phyloP scores from a whole-genome alignment of 1,140 invertebrate genomes.

The Drosophila lacertosa region DNA sequence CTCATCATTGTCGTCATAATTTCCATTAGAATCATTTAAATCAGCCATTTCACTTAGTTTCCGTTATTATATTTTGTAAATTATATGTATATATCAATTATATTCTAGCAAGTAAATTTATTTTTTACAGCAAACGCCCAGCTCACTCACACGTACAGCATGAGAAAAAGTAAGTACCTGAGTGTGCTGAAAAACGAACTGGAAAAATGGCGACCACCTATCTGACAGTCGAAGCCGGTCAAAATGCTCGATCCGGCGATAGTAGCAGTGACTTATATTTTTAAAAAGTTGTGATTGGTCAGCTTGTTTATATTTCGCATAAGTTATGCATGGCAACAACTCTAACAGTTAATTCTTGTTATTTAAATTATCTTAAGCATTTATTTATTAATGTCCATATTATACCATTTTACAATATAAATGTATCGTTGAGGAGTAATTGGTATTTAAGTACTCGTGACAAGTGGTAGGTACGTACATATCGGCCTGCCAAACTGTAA shows the following conservation, averaged over 20 bases:
- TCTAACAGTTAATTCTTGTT: too few species aligned
- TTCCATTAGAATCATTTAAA: constrained; percentile 72
- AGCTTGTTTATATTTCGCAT: background rate
- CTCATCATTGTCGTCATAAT: constrained; percentile 78
- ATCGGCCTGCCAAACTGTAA: background rate
- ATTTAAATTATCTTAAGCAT: too few species aligned
- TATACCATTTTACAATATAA: background rate
- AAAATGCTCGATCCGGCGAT: constrained; percentile 6
- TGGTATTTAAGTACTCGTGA: background rate
- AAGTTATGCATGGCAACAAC: background rate
- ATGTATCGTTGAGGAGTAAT: background rate
- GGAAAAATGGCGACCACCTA: constrained; percentile 43
- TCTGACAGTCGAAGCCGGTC: constrained; percentile 34
- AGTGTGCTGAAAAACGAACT: constrained; percentile 36
- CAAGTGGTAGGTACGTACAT: background rate
- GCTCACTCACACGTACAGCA: constrained; percentile 34
- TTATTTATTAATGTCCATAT: background rate
- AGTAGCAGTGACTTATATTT: constrained; percentile 3
- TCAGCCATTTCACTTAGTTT: constrained; percentile 54
- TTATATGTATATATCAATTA: constrained; percentile 12
- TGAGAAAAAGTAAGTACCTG: constrained; percentile 45
- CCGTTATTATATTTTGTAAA: constrained; percentile 1
- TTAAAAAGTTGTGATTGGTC: background rate
- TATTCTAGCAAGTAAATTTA: constrained; percentile 4
- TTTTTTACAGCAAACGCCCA: constrained; percentile 32